Evolutionary conservation across 2,113 vertebrate genomes (phyloP), one percentile per base, ranked within the genome.

Genomic region (Etheostoma cragini): DNA sequence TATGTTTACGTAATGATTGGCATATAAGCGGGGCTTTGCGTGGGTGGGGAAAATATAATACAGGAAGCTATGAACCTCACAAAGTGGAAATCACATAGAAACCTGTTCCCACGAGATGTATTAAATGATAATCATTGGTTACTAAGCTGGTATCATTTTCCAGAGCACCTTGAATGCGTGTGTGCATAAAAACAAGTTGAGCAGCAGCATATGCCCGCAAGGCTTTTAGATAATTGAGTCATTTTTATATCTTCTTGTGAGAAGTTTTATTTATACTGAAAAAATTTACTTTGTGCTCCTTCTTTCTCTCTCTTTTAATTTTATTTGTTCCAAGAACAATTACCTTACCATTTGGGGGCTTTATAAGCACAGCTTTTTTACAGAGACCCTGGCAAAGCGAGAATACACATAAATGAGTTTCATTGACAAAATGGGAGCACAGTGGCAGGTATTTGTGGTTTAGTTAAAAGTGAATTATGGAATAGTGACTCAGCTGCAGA

Each of bases 351-450:
- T 90, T 83, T 75, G 57, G 35, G 56, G 45, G 60, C 35, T 94
- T 93, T 88, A 92, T 82, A 84, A 83, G 60, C 79, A 19, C 19
- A 24, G 15, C 4, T 73, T 64, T 85, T 89, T 90, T 88, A 76
- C 53, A 72, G 66, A 90, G 74, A 78, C 72, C 73, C 80, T 91
- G 88, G 89, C 86, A 84, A 81, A 66, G 83, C 54, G 22, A 83
- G 83, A 76, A 82, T 65, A 67, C 80, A 92, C 84, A 89, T 92
- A 94, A 91, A 90, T 54, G 56, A 66, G 81, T 89, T 94, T 91
- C 91, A 94, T 86, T 93, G 90, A 94, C 85, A 92, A 92, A 93
- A 91, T 84, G 87, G 70, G 81, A 89, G 82, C 87, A 38, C 56
- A 68, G 82, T 74, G 81, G 83, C 78, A 88, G 83, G 87, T 88